Evolutionary conservation across 2,113 vertebrate species (phyloP), one percentile per base, ranked within the genome.

Genomic region (Hemiscyllium ocellatum): DNA sequence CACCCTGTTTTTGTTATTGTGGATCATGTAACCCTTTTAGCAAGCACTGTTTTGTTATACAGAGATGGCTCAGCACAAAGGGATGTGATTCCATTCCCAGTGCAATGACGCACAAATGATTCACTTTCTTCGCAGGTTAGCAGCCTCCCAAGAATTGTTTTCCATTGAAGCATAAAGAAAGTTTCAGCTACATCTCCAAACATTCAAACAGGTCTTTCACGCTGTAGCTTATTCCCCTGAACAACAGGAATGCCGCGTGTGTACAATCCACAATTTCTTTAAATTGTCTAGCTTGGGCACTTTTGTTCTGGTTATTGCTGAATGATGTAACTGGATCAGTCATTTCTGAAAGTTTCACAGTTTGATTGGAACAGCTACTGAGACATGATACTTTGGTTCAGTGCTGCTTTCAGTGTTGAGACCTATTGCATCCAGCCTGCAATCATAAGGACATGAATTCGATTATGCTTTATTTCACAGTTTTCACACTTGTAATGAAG

Each of bases 301-400:
- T 91, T 90, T 68, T 42, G 89, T 66, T 93, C 89, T 91, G n/a
- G 56, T 66, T 91, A 20, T 17, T 65, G 89, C 61, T 93, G n/a
- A 68, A 20, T 19, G 5, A 66, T 37, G 17, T 83, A 37, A 93
- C 19, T 61, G 50, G 26, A 89, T 89, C 86, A 91, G 17, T 66
- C n/a, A 10, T 68, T 93, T 93, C 37, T 93, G 56, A 93, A 66
- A 8, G 56, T 17, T 66, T 93, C 66, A n/a, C 65, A 65, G 13
- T 66, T n/a, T 66, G 89, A 66, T n/a, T 66, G 61, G 61, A 93
- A 93, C 89, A 93, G 89, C 56, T 68, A 19, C n/a, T 93, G 66
- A 93, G 19, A 90, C 61, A 90, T 90, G 13, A 33, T 89, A n/a
- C 33, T n/a, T 19, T 65, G 29, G 61, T 19, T 37, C 65, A 66